Percentiles rank a stretch among this genome's conserved stretches.
These are phyloP conservation scores for Melanotus villosus DNA, from an alignment of 2,888 invertebrate species.

Conservation along the genomic window DNA sequence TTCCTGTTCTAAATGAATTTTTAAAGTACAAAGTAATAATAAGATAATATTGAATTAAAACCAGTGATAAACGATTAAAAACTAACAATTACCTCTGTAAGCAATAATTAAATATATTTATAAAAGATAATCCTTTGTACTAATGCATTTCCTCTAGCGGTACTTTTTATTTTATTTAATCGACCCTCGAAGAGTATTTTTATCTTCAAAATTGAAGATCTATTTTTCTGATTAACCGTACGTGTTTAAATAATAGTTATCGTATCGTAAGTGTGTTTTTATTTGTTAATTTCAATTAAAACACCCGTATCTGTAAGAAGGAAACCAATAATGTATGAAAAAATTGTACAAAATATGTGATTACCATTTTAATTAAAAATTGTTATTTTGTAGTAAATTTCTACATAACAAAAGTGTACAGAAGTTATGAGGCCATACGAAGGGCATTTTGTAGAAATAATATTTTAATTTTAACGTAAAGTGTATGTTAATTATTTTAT, in stretches of 20 bases:
- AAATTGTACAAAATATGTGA: slow-evolving; percentile 34
- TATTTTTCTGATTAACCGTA: too few relatives aligned
- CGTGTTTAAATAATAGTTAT: too few relatives aligned
- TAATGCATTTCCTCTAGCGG: background rate
- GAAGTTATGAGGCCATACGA: slow-evolving; percentile 35
- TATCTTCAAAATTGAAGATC: too few relatives aligned
- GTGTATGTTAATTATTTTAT: slow-evolving; percentile 31
- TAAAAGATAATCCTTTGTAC: background rate
- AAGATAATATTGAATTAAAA: slow-evolving; percentile 34
- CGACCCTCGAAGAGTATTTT: too few relatives aligned
- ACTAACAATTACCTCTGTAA: slow-evolving; percentile 33
- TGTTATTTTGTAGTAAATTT: slow-evolving; percentile 32
- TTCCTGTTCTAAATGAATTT: slow-evolving; percentile 25
- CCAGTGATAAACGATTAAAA: slow-evolving; percentile 40
- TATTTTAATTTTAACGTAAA: slow-evolving; percentile 27
- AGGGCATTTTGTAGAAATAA: slow-evolving; percentile 39
- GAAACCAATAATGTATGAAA: slow-evolving; percentile 1
- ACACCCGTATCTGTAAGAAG: background rate
- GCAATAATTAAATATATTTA: slow-evolving; percentile 29
- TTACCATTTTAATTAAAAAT: slow-evolving; percentile 33
- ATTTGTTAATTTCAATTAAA: background rate
- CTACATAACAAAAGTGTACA: slow-evolving; percentile 36
- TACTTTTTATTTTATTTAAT: background rate
- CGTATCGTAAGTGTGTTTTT: too few relatives aligned
- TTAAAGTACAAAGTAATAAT: slow-evolving; percentile 43